A percentile compares a stretch with the other conserved stretches of the same genome.
These are phyloP conservation scores for Mastomys coucha DNA, from an alignment of 2,113 vertebrate genomes.

Conservation along the genomic window DNA sequence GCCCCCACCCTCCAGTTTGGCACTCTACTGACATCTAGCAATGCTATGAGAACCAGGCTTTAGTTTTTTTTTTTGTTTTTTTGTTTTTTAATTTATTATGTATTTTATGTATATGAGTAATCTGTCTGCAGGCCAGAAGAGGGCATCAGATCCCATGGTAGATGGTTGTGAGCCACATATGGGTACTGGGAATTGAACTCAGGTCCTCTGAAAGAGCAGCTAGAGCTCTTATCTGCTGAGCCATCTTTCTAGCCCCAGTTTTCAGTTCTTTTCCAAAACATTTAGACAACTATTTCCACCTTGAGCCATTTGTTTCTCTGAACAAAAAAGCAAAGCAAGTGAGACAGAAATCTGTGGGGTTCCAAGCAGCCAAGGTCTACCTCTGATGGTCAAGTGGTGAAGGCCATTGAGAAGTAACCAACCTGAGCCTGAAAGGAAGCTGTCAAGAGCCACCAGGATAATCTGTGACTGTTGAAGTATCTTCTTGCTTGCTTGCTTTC, in stretches of 20 bases:
- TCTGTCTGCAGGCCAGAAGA: background rate
- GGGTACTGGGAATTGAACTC: background rate
- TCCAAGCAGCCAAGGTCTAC: background rate
- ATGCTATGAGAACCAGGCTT: slow-evolving; percentile 28
- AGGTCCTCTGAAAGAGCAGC: background rate
- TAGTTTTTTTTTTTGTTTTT: slow-evolving; percentile 74
- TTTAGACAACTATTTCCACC: slow-evolving; percentile 68
- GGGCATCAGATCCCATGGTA: background rate
- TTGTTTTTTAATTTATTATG: slow-evolving; percentile 48
- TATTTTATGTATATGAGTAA: background rate
- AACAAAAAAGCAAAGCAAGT: slow-evolving; percentile 77
- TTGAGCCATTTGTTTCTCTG: slow-evolving; percentile 71
- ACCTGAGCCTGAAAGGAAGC: slow-evolving; percentile 19
- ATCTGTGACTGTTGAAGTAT: background rate
- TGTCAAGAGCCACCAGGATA: slow-evolving; percentile 20
- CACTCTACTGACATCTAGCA: slow-evolving; percentile 67
- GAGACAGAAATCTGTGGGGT: slow-evolving; percentile 52
- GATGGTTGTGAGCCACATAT: background rate
- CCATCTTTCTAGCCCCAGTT: background rate
- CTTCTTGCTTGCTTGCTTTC: background rate
- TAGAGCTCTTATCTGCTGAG: background rate
- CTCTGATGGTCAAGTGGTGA: background rate
- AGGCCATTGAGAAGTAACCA: slow-evolving; percentile 44
- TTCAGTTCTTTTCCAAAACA: slow-evolving; percentile 79
- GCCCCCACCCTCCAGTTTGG: slow-evolving; percentile 47